Conservation (phyloP, 2,888 invertebrate genomes). For the Eremobia ochroleuca region DNA sequence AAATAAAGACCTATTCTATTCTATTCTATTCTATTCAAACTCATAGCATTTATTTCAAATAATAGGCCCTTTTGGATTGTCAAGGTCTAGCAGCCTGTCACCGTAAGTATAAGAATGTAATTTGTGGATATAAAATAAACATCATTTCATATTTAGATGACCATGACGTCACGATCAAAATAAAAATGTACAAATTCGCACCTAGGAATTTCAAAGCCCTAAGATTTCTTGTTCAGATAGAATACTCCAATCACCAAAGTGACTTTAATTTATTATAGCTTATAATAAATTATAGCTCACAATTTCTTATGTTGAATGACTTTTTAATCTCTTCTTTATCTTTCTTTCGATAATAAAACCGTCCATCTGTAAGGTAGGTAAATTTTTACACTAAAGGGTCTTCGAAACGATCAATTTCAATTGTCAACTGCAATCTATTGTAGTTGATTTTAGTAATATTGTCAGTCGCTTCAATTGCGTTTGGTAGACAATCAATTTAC, state of each 20-base stretch:
- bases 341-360: neutral
- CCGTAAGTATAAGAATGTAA: neutral
- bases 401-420: neutral
- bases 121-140: neutral
- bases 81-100: too few species aligned
- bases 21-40: too few species aligned
- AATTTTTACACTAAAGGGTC: neutral
- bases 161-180: neutral
- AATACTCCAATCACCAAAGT: neutral
- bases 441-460: neutral
- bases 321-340: neutral
- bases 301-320: neutral
- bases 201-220: neutral
- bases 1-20: too few species aligned
- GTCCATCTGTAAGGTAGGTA: neutral
- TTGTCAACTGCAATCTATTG: neutral
- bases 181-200: neutral
- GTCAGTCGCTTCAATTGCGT: neutral
- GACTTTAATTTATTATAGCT: too few species aligned
- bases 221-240: neutral
- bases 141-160: too few species aligned
- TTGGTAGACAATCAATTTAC: neutral
- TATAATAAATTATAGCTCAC: neutral
- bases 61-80: too few species aligned
- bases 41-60: too few species aligned